Percentiles rank a stretch among this genome's conserved stretches.
phyloP scores from a whole-genome alignment of 2,888 invertebrate species.

The Amiota minor region DNA sequence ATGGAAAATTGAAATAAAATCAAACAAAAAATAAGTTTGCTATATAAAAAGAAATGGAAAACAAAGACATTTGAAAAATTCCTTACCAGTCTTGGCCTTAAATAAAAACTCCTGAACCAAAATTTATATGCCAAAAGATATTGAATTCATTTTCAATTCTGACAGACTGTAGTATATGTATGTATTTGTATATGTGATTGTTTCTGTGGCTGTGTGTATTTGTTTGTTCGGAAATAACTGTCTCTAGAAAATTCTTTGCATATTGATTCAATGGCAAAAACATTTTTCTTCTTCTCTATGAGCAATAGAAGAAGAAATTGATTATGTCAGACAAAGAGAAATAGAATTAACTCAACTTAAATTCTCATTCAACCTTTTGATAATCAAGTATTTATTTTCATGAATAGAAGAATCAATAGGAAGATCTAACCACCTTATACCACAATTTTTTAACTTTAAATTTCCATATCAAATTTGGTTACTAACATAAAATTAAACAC shows the following conservation, averaged over 20 bases:
- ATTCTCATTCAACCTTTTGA: conserved; percentile 24
- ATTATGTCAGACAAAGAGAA: not conserved
- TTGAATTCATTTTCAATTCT: too few relatives aligned
- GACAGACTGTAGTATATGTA: too few relatives aligned
- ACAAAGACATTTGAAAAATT: too few relatives aligned
- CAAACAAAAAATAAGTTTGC: too few relatives aligned
- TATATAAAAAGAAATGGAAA: too few relatives aligned
- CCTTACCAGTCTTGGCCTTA: too few relatives aligned
- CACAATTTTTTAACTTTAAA: conserved; percentile 27
- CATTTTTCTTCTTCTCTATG: not conserved
- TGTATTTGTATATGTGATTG: not conserved
- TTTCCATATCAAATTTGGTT: conserved; percentile 47
- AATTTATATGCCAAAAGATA: too few relatives aligned
- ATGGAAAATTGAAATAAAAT: too few relatives aligned
- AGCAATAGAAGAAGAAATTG: not conserved
- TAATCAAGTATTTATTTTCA: conserved; percentile 29
- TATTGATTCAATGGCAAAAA: conserved; percentile 24
- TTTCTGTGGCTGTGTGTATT: not conserved
- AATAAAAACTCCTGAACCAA: too few relatives aligned
- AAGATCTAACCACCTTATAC: not conserved
- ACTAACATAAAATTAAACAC: conserved; percentile 50
- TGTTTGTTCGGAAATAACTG: not conserved
- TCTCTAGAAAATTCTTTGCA: conserved; percentile 14
- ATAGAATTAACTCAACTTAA: not conserved
- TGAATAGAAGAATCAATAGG: conserved; percentile 15